Evolutionary conservation across 2,113 vertebrate species (phyloP), one percentile per base, ranked within the genome.

Genomic region (Hymenochirus boettgeri): DNA sequence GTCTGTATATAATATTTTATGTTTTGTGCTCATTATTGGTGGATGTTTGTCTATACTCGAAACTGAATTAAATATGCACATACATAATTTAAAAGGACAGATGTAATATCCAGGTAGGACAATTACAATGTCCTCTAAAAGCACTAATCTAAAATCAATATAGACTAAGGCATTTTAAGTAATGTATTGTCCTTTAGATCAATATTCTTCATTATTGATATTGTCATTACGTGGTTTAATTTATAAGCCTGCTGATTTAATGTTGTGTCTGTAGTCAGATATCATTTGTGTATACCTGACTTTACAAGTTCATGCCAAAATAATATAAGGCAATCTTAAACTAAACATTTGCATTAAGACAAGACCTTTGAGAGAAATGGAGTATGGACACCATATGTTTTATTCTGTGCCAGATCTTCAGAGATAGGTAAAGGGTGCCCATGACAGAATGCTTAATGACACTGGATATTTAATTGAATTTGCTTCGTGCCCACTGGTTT

Each of bases 81-180:
- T 35, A 33, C 7, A 33, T 33, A 35, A 11, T 35, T 35, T 7
- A 35, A 47, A 33, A 46, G 47, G 52, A 21, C 7, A 3, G 25
- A 21, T 47, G 39, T 29, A 42, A 22, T 12, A 64, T 47, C 15
- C 39, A 56, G 21, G 18, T 5, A 18, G 55, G 22, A 22, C 51
- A 55, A 52, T 64, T 64, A 45, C 37, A 64, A 17, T 23, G 21
- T 55, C 22, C 35, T 31, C 50, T 54, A 55, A 55, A 64, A 55
- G 62, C 62, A 29, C 27, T 65, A 56, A 65, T 47, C 19, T 55
- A 29, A 65, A 57, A 65, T 65, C 62, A 56, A 47, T 65, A 65
- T 12, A 29, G 62, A 65, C 47, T n/a, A 19, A 56, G 52, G 27
- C 52, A 64, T 64, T 47, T 42, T 46, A 23, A 65, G 47, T 56